Base-by-base conservation (phyloP, 2,113 vertebrate genomes). In the Lonchura striata region DNA sequence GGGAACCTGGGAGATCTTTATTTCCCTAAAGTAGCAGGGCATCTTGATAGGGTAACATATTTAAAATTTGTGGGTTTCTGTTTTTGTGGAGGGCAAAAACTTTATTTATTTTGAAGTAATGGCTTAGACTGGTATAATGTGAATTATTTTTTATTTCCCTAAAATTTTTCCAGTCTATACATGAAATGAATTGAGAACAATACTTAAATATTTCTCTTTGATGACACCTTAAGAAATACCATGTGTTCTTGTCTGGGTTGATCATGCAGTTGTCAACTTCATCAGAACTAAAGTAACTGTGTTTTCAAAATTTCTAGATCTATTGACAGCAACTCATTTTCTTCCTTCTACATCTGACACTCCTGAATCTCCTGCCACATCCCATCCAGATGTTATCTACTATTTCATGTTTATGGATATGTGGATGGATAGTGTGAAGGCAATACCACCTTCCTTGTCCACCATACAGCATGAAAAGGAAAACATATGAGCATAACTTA, bases 271-370 rank as follows among this genome's bases (percentile, higher is more conserved):
- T 76, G 17, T 86, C 57, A 78, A 3, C 9, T 68, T 54, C 86
- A 76, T 89, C 56, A 80, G 72, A 49, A 95, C 56, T 90, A 46
- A 88, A 84, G 86, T 66, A 78, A 59, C 37, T 49, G 61, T 54
- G 41, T 94, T 89, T 96, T 92, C 77, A 81, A 75, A 91, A 79
- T 83, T 69, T 93, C 69, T 74, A 61, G 77, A 82, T 7, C 30
- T 89, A 8, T 63, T 78, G 46, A 92, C 42, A 92, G 37, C 77
- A 23, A 79, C 21, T 82, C 4, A 53, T 92, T 96, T 97, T 88
- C 79, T 95, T 91, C 83, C 56, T 44, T 83, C 76, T 53, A 3
- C 24, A 31, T 92, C 68, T 95, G 64, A 72, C 77, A 61, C 78
- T 53, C 8, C 15, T 44, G 25, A 53, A 75, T 56, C 69, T 92